Conservation (phyloP, 2,888 invertebrate species). For the Drosophila melanosoma region DNA sequence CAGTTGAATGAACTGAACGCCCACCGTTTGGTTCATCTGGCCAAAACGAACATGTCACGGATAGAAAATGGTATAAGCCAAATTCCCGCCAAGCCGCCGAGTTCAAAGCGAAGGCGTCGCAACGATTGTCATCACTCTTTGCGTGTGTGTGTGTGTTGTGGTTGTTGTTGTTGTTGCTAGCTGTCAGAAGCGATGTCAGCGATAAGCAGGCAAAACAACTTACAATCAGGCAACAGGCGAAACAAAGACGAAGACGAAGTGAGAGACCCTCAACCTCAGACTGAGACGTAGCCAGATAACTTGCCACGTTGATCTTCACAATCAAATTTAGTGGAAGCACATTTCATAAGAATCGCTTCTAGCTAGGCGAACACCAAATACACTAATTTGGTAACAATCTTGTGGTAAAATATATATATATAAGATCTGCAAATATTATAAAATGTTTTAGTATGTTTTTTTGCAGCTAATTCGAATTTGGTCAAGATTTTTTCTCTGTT, state of each 20-base stretch:
- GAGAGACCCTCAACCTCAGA: slow-evolving; percentile 33
- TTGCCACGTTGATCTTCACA: slow-evolving; percentile 60
- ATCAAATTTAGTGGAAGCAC: slow-evolving; percentile 39
- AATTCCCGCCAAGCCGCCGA: slow-evolving; percentile 51
- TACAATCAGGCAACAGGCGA: slow-evolving; percentile 24
- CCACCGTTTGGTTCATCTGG: slow-evolving; percentile 42
- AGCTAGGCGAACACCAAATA: background rate
- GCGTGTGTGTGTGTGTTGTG: background rate
- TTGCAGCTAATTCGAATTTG: background rate
- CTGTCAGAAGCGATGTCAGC: slow-evolving; percentile 67
- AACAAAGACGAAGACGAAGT: slow-evolving; percentile 11
- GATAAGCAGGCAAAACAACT: slow-evolving; percentile 47
- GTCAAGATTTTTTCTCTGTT: background rate
- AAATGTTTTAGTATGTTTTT: background rate
- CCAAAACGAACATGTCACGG: slow-evolving; percentile 42
- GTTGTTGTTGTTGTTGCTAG: slow-evolving; percentile 34
- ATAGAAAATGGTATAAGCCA: slow-evolving; percentile 24
- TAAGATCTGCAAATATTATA: background rate
- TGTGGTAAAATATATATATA: background rate
- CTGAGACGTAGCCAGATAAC: slow-evolving; percentile 47
- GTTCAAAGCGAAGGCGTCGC: slow-evolving; percentile 68
- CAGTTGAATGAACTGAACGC: slow-evolving; percentile 72
- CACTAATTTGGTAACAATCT: background rate
- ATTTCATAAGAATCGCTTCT: background rate
- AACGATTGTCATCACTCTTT: background rate